Conservation (phyloP, 2,888 invertebrate species). For the Alviniconcha strummeri region DNA sequence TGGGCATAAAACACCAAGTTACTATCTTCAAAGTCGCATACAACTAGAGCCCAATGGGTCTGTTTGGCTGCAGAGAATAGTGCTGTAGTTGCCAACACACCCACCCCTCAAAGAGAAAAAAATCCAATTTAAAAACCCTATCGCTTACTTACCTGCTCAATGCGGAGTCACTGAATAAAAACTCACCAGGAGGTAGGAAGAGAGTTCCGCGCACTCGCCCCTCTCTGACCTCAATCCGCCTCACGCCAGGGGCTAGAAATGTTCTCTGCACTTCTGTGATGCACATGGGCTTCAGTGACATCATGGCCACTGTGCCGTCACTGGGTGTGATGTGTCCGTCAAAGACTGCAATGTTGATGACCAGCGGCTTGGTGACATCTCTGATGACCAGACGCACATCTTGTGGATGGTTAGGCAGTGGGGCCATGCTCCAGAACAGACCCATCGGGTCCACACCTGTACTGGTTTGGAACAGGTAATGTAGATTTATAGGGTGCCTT, state of each 20-base stretch:
- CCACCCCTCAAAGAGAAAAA: too few relatives aligned
- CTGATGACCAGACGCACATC: constrained; percentile 49
- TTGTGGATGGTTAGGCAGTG: constrained; percentile 37
- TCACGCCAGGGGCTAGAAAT: constrained; percentile 30
- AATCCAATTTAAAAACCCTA: too few relatives aligned
- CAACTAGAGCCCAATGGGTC: too few relatives aligned
- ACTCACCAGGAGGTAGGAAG: constrained; percentile 39
- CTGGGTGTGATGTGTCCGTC: constrained; percentile 41
- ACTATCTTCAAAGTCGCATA: too few relatives aligned
- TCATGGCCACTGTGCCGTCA: constrained; percentile 18
- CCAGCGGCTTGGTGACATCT: constrained; percentile 53
- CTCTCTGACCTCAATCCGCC: constrained; percentile 34
- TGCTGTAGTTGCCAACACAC: too few relatives aligned
- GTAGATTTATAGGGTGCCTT: too few relatives aligned
- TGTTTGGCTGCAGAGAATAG: too few relatives aligned
- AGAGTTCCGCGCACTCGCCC: constrained; percentile 37
- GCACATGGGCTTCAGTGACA: neutral
- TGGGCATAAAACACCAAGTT: too few relatives aligned
- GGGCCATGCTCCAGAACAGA: constrained; percentile 57
- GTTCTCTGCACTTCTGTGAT: neutral
- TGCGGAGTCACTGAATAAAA: too few relatives aligned
- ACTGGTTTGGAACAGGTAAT: neutral
- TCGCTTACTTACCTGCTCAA: too few relatives aligned
- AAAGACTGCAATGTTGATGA: constrained; percentile 46
- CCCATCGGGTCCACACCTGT: constrained; percentile 65